Conservation (phyloP, 2,797 vertebrate species). For the Delichon dasypus region DNA sequence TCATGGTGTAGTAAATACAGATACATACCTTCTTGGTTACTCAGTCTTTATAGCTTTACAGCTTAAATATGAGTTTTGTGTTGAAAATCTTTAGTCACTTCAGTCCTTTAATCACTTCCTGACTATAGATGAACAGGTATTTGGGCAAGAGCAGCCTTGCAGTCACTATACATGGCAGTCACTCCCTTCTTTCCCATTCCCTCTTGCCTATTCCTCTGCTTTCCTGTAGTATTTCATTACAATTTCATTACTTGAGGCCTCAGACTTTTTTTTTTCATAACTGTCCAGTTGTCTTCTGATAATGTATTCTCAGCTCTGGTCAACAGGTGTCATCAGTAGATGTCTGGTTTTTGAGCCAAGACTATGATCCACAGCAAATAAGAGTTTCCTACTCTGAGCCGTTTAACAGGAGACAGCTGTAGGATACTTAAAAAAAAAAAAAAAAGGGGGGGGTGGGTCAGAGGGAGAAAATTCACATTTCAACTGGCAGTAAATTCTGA, state of each 20-base stretch:
- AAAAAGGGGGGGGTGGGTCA: accelerated
- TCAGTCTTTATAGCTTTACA: background rate
- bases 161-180: accelerated
- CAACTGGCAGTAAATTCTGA: background rate
- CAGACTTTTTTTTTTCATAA: background rate
- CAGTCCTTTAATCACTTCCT: background rate
- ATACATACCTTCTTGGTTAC: background rate
- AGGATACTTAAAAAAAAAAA: background rate
- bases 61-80: background rate
- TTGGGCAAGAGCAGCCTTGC: background rate
- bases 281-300: background rate
- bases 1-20: background rate
- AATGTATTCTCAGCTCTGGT: background rate
- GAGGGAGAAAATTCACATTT: background rate
- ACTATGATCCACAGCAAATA: background rate
- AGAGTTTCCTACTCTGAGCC: background rate
- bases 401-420: background rate
- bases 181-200: background rate
- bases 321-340: background rate
- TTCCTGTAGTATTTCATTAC: background rate
- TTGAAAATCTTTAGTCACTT: background rate
- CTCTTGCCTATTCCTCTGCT: background rate
- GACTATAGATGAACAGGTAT: background rate
- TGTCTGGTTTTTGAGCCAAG: background rate
- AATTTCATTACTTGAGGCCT: background rate